Conservation (phyloP, 2,113 vertebrate species). For the Phycodurus eques region DNA sequence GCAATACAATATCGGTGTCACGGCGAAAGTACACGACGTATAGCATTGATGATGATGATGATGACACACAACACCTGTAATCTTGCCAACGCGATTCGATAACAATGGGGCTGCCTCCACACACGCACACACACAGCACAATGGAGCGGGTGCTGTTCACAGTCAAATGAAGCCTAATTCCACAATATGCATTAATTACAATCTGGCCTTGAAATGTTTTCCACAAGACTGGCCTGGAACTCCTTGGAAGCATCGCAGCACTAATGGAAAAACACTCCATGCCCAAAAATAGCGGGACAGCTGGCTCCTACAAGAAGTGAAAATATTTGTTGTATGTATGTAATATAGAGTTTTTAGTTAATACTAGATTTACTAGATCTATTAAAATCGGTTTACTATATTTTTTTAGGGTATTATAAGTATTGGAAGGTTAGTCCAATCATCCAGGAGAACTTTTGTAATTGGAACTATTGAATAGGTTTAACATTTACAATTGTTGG, state of each 20-base stretch:
- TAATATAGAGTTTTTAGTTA: no score
- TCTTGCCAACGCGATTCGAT: neutral
- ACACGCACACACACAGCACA: neutral
- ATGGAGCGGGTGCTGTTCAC: neutral
- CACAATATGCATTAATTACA: neutral
- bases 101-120: neutral
- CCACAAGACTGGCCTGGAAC: neutral
- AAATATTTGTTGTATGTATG: neutral
- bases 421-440: no score
- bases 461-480: no score
- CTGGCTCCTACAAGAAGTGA: neutral
- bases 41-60: neutral
- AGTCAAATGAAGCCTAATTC: slow-evolving; percentile 6
- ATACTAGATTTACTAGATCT: no score
- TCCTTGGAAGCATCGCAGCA: neutral
- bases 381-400: no score
- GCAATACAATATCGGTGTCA: neutral
- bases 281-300: no score
- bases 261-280: neutral
- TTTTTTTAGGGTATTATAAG: no score
- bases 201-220: neutral
- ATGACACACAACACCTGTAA: neutral
- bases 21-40: neutral
- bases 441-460: no score
- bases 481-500: no score